Conservation (phyloP, 2,888 invertebrate genomes). For the Rhodophaea formosa region DNA sequence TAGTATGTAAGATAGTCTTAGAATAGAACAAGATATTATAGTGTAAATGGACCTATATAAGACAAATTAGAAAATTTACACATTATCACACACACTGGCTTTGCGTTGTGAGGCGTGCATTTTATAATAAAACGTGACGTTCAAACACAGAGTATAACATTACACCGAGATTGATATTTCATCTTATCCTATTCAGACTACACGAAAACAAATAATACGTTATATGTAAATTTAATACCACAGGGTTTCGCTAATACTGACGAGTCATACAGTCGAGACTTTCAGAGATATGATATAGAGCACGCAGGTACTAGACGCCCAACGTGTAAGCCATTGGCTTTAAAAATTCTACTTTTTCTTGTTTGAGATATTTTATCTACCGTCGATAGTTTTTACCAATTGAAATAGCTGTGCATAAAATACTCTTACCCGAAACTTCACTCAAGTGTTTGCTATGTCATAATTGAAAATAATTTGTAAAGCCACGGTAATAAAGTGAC, state of each 20-base stretch:
- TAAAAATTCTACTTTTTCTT: neutral
- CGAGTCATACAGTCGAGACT: slow-evolving; percentile 56
- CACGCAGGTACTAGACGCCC: slow-evolving; percentile 18
- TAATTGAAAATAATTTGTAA: slow-evolving; percentile 32
- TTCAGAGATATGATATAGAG: slow-evolving; percentile 74
- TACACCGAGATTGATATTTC: slow-evolving; percentile 57
- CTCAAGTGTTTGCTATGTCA: slow-evolving; percentile 24
- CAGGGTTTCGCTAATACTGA: slow-evolving; percentile 75
- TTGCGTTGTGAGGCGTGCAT: slow-evolving; percentile 9
- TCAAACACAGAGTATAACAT: slow-evolving; percentile 47
- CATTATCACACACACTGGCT: slow-evolving; percentile 11
- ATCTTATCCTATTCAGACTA: slow-evolving; percentile 63
- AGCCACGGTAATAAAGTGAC: slow-evolving; percentile 39
- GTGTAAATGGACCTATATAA: too few species aligned
- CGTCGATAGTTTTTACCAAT: neutral
- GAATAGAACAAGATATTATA: too few species aligned
- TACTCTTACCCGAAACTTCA: neutral
- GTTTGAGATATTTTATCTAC: neutral
- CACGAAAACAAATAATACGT: slow-evolving; percentile 58
- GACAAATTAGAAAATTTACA: neutral
- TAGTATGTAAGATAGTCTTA: too few species aligned
- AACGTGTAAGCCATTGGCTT: neutral
- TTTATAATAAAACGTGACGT: slow-evolving; percentile 39
- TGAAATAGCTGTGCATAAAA: neutral
- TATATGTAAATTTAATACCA: slow-evolving; percentile 60